Base-by-base conservation (phyloP, 2,888 invertebrate genomes). In the Magallana nippona region DNA sequence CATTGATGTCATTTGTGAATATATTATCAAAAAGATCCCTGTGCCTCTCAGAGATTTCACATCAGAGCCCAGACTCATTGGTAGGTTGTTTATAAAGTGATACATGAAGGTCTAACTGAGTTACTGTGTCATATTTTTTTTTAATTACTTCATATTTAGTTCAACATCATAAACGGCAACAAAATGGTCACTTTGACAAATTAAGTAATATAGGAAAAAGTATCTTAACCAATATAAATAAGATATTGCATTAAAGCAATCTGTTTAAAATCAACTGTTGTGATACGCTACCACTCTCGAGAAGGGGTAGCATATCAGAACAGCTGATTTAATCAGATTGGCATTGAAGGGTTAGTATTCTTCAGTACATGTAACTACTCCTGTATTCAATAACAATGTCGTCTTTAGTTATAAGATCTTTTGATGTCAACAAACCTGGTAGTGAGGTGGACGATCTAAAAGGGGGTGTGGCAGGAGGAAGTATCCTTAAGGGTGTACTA, bases 401-500 rank as follows among this genome's bases (percentile, higher is more conserved):
- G 10, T 17, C 55, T 87, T 87, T 78, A 94, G 95, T 95, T 27
- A 95, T 95, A 89, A 93, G 95, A 90, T 99, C 99, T 5, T 99
- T 99, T 95, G 99, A 99, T 95, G 99, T 99, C 1, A 99, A 99
- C 95, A 99, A 99, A 95, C 99, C 99, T 5, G 99, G 99, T 78
- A 99, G 98, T 94, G 99, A 99, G 95, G 99, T 99, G 10, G 97
- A 98, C 90, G 99, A 99, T 94, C 95, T 99, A 84, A 97, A 98
- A 94, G 99, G 99, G 62, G 99, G 99, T 55, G 99, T 99, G 55
- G 99, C 99, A 84, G 99, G 99, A 88, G 99, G 99, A 71, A 99
- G 99, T 93, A 98, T 99, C 92, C 95, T 99, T 60, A 96, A 97
- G 93, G 99, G 99, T 84, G 99, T 99, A 44, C 95, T 99, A 55